Evolutionary conservation across 2,797 vertebrate genomes (phyloP).

Genomic region (Rhabdophis nuchalis): DNA sequence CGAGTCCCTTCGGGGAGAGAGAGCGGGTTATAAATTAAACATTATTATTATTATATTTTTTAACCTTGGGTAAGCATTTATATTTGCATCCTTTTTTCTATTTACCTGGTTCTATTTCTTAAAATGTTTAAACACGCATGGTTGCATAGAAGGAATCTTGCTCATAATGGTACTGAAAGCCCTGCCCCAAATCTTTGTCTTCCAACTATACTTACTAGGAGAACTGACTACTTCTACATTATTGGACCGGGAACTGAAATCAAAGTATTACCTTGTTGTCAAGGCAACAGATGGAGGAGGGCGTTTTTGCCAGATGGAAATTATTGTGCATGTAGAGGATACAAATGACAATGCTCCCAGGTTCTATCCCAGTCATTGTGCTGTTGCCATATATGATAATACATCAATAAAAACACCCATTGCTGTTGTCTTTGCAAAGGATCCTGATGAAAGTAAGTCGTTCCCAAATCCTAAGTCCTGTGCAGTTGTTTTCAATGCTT

Average conservation of each 20-base stretch:
- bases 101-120: background rate
- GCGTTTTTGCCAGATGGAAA: conserved; percentile 87
- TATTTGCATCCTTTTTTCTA: background rate
- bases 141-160: background rate
- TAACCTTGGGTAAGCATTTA: background rate
- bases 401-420: conserved; percentile 89
- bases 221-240: conserved; percentile 82
- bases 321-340: conserved; percentile 82
- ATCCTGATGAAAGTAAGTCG: conserved; percentile 87
- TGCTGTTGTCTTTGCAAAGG: conserved; percentile 86
- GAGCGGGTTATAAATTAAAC: no score
- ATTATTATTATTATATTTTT: no score
- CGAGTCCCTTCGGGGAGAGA: no score
- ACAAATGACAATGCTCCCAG: conserved; percentile 88
- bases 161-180: background rate
- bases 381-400: conserved; percentile 93
- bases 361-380: conserved; percentile 86
- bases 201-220: conserved; percentile 70
- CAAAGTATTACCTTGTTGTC: conserved; percentile 78
- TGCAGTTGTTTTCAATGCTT: background rate
- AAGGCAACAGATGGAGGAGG: conserved; percentile 94
- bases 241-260: conserved; percentile 84
- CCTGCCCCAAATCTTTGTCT: background rate
- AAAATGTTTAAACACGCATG: background rate
- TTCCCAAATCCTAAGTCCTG: background rate